phyloP scores from a whole-genome alignment of 2,888 invertebrate species.

The Tenthredo livida region DNA sequence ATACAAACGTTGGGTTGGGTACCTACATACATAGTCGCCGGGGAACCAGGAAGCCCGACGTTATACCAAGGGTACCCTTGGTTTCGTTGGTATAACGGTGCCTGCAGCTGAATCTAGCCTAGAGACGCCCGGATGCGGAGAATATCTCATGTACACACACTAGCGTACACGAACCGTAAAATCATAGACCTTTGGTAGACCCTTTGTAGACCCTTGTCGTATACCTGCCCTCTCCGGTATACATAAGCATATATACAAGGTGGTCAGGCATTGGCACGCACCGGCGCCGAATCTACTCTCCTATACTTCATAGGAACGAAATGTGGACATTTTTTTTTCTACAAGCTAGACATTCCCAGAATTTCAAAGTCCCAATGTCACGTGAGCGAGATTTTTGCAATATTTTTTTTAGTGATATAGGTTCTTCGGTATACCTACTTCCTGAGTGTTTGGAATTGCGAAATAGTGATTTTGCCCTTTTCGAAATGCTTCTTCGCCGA shows the following conservation, averaged over 20 bases:
- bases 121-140: conserved; percentile 47
- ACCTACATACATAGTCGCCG: conserved; percentile 28
- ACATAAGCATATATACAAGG: conserved; percentile 31
- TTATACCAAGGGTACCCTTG: conserved; percentile 28
- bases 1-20: conserved; percentile 25
- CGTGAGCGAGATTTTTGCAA: background rate
- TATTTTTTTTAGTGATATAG: background rate
- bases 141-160: conserved; percentile 34
- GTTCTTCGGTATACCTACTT: background rate
- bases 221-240: conserved; percentile 37
- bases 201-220: conserved; percentile 48
- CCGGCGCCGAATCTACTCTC: background rate
- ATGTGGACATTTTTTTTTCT: conserved; percentile 51
- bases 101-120: conserved; percentile 49
- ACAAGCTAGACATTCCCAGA: background rate
- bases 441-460: background rate
- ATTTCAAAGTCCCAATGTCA: background rate
- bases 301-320: background rate
- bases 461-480: background rate
- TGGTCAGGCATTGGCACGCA: conserved; percentile 18
- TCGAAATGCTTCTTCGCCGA: background rate
- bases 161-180: conserved; percentile 28
- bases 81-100: conserved; percentile 39
- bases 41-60: conserved; percentile 40
- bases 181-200: conserved; percentile 39